Conservation (phyloP, 2,113 vertebrate genomes). For the Phocoena phocoena region DNA sequence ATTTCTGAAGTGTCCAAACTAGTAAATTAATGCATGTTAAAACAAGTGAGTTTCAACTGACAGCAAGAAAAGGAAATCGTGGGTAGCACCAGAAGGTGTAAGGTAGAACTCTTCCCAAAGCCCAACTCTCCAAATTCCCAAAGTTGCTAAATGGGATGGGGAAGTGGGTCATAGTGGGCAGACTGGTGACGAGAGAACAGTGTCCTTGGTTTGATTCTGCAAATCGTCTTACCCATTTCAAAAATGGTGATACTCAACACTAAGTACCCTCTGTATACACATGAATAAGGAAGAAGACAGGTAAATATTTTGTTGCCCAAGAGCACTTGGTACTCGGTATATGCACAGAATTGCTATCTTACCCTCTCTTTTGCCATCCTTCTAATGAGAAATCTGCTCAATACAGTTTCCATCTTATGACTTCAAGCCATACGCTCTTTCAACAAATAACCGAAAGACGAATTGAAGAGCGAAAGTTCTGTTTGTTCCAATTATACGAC, state of each 20-base stretch:
- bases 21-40: not conserved
- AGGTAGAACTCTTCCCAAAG: not conserved
- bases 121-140: not conserved
- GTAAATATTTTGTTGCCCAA: not conserved
- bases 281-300: not conserved
- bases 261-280: not conserved
- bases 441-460: constrained; percentile 76
- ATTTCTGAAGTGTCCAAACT: not conserved
- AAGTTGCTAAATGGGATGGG: not conserved
- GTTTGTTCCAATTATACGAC: constrained; percentile 51
- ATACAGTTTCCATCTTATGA: constrained; percentile 59
- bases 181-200: not conserved
- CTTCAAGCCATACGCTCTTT: constrained; percentile 67
- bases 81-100: not conserved
- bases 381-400: constrained; percentile 72
- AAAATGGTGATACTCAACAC: not conserved
- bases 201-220: not conserved
- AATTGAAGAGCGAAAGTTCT: constrained; percentile 65
- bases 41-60: not conserved
- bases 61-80: not conserved
- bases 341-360: too few species aligned
- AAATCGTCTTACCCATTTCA: not conserved
- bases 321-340: not conserved
- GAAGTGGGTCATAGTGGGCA: not conserved
- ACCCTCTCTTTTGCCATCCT: constrained; percentile 13